Conservation (phyloP, 53 echinoderm and acorn worm species). For the Temnopleurus reevesii region DNA sequence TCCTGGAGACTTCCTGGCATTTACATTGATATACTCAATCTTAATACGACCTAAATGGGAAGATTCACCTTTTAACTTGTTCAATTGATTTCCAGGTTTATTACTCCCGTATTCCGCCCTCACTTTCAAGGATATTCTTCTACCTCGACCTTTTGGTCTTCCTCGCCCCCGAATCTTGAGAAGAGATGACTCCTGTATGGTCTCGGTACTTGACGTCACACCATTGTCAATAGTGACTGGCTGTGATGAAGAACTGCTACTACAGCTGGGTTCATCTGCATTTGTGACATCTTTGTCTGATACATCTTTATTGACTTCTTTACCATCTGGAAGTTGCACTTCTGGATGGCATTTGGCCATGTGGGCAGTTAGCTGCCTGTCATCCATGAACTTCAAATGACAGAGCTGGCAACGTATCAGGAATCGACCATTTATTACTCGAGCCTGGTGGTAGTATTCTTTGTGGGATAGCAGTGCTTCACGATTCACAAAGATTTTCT, state of each 20-base stretch:
- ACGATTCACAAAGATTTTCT: slow-evolving; percentile 50
- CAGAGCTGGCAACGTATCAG: slow-evolving; percentile 47
- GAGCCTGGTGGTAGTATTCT: slow-evolving; percentile 45
- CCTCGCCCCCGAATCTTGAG: slow-evolving; percentile 5
- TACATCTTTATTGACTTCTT: not conserved
- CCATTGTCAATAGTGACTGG: not conserved
- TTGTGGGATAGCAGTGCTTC: slow-evolving; percentile 55
- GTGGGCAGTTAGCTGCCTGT: slow-evolving; percentile 53
- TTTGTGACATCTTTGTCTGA: not conserved
- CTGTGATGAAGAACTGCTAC: not conserved
- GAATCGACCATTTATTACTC: slow-evolving; percentile 8
- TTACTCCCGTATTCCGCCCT: slow-evolving; percentile 55
- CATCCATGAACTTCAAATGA: slow-evolving; percentile 57
- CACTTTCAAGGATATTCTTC: slow-evolving; percentile 16
- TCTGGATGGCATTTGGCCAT: slow-evolving; percentile 47
- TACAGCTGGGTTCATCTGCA: not conserved
- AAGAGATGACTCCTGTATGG: not conserved
- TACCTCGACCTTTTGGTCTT: not conserved
- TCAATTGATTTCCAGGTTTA: not conserved
- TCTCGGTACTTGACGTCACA: not conserved
- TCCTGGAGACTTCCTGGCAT: slow-evolving; percentile 35
- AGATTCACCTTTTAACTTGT: slow-evolving; percentile 9
- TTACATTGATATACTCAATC: slow-evolving; percentile 42
- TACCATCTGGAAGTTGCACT: not conserved
- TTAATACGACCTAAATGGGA: slow-evolving; percentile 25